These are phyloP conservation scores for Diceros bicornis DNA, from an alignment of 2,797 vertebrate genomes.

Conservation along the genomic window DNA sequence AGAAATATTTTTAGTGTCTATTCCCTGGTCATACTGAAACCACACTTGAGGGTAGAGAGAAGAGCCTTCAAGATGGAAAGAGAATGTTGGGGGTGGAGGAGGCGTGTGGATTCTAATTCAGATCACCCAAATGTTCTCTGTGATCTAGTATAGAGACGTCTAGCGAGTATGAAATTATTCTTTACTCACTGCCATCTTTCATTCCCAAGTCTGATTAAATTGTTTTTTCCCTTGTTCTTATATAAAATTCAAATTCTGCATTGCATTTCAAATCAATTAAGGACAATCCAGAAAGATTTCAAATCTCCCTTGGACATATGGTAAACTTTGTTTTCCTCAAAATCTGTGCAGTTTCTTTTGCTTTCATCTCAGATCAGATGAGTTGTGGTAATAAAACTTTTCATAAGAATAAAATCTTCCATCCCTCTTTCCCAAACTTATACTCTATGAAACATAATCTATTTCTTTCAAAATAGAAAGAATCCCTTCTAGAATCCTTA, in stretches of 20 bases:
- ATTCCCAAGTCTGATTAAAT: not conserved
- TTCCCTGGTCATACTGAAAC: slow-evolving; percentile 69
- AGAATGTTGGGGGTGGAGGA: not conserved
- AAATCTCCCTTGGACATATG: slow-evolving; percentile 9
- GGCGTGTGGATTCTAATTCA: slow-evolving; percentile 31
- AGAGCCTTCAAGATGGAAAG: slow-evolving; percentile 14
- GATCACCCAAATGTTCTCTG: not conserved
- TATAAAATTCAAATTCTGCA: slow-evolving; percentile 53
- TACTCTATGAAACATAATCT: not conserved
- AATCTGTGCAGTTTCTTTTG: slow-evolving; percentile 5
- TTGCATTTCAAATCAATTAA: slow-evolving; percentile 40
- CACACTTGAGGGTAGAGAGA: slow-evolving; percentile 64
- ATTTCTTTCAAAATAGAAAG: slow-evolving; percentile 19
- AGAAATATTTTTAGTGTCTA: slow-evolving; percentile 85
- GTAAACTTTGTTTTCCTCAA: slow-evolving; percentile 50
- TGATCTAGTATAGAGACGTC: not conserved
- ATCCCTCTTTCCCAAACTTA: not conserved
- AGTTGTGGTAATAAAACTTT: slow-evolving; percentile 2
- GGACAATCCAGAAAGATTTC: slow-evolving; percentile 19
- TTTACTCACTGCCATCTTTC: not conserved
- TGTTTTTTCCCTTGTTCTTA: not conserved
- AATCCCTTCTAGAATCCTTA: not conserved
- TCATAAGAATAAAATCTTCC: not conserved
- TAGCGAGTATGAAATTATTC: not conserved
- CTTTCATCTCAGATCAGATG: slow-evolving; percentile 18